Evolutionary conservation across 2,888 invertebrate species (phyloP), one percentile per base, ranked within the genome.

Genomic region (Tetranychus truncatus): DNA sequence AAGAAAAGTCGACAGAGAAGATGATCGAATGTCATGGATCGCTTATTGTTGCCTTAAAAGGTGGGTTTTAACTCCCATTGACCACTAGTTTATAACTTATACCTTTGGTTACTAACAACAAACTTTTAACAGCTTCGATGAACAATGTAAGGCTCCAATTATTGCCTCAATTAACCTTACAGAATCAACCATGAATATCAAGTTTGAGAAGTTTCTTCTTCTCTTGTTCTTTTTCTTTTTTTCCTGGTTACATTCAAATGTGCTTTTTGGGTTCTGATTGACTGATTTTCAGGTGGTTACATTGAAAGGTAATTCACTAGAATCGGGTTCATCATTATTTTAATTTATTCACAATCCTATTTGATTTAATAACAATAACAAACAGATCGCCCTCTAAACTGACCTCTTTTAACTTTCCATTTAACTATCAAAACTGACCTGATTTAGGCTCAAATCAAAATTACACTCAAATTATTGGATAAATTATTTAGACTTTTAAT

Each of bases 141-240:
- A 34, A 34, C 34, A 34, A 34, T 55, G 55, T 7, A 55, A 55
- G 55, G 55, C 5, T 55, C 55, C 55, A 55, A 55, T 55, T 55
- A 55, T 55, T 55, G 34, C 34, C 34, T 34, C 34, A 34, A 34
- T 34, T 34, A 34, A 55, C 55, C 55, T 55, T 55, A 9, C 55
- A 55, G 55, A 55, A 55, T 55, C 55, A 55, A 55, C 55, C 55
- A 55, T 55, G 55, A 55, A 55, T 55, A 55, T 55, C 55, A 55
- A 55, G 55, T 15, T 55, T 55, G 11, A 55, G 55, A 55, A 55
- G 11, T 55, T 55, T 55, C 15, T 55, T 55, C 55, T 55, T 55
- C 15, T 55, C 15, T 55, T 55, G 7, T 55, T 55, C 11, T 55
- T 55, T 46, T n/a, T 3, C 4, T 46, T 1, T 15, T 46, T 55